Percentiles rank a stretch among this genome's conserved stretches.
phyloP scores from a whole-genome alignment of 2,888 invertebrate species.

The Plutella xylostella region DNA sequence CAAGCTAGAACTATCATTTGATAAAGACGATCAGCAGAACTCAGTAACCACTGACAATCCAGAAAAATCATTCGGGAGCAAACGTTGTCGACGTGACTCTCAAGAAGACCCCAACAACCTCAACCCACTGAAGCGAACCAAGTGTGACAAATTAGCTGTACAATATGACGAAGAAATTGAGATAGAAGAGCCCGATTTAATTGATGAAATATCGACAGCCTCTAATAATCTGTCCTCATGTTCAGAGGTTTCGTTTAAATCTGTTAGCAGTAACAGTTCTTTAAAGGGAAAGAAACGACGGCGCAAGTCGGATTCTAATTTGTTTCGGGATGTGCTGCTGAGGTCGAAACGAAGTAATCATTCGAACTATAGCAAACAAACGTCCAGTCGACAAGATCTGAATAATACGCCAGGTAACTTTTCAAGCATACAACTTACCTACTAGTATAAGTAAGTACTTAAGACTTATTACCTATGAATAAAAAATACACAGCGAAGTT shows the following conservation, averaged over 20 bases:
- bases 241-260: conserved; percentile 54
- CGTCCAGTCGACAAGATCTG: too few species aligned
- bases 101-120: conserved; percentile 32
- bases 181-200: too few species aligned
- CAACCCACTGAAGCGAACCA: conserved; percentile 45
- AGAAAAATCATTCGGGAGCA: conserved; percentile 31
- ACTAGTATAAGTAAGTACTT: too few species aligned
- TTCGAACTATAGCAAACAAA: conserved; percentile 2
- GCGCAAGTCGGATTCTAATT: conserved; percentile 43
- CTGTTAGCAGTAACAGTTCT: conserved; percentile 45
- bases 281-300: conserved; percentile 49
- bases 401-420: too few species aligned
- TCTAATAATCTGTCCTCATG: conserved; percentile 16
- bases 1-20: too few species aligned
- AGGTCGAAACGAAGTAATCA: conserved; percentile 26
- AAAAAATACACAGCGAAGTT: too few species aligned
- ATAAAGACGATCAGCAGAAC: too few species aligned
- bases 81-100: conserved; percentile 40
- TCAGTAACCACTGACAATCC: conserved; percentile 27
- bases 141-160: conserved; percentile 38
- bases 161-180: too few species aligned
- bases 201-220: too few species aligned
- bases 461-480: too few species aligned
- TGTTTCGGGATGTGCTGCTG: conserved; percentile 43
- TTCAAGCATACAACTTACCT: too few species aligned